A percentile compares a stretch with the other conserved stretches of the same genome.
Conservation (phyloP, 2,113 vertebrate species). For the Oncorhynchus tshawytscha region DNA sequence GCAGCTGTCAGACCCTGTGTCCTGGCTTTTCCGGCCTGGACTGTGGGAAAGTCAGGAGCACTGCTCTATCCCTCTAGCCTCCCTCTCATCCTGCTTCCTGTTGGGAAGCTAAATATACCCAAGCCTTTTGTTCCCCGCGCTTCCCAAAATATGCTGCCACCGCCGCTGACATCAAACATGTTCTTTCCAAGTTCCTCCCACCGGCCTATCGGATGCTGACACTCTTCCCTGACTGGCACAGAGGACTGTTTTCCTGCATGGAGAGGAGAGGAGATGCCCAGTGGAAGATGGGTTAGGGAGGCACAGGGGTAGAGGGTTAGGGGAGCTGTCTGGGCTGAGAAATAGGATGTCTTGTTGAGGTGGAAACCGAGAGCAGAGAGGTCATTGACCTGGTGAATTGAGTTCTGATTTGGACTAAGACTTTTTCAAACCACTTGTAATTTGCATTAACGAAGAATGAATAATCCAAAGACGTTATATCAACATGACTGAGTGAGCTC, state of each 20-base stretch:
- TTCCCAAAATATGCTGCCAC: slow-evolving; percentile 53
- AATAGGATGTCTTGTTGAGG: background rate
- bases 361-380: background rate
- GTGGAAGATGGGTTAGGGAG: background rate
- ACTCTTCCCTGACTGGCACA: slow-evolving; percentile 44
- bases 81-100: slow-evolving; percentile 46
- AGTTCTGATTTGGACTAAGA: background rate
- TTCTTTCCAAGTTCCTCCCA: slow-evolving; percentile 63
- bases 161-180: slow-evolving; percentile 61
- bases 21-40: slow-evolving; percentile 62
- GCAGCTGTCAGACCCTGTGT: slow-evolving; percentile 70
- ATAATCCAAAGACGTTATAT: too few relatives aligned
- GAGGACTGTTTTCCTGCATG: slow-evolving; percentile 37
- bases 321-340: background rate
- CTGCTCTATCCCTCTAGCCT: slow-evolving; percentile 9
- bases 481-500: too few relatives aligned
- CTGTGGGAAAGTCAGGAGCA: slow-evolving; percentile 72
- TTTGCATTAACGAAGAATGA: too few relatives aligned
- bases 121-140: slow-evolving; percentile 45
- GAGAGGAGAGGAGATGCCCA: background rate
- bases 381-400: background rate
- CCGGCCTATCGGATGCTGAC: slow-evolving; percentile 44
- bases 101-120: slow-evolving; percentile 52
- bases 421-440: too few relatives aligned
- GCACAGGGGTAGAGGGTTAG: background rate